Conservation (phyloP, 2,888 invertebrate species). For the Biston betularia region DNA sequence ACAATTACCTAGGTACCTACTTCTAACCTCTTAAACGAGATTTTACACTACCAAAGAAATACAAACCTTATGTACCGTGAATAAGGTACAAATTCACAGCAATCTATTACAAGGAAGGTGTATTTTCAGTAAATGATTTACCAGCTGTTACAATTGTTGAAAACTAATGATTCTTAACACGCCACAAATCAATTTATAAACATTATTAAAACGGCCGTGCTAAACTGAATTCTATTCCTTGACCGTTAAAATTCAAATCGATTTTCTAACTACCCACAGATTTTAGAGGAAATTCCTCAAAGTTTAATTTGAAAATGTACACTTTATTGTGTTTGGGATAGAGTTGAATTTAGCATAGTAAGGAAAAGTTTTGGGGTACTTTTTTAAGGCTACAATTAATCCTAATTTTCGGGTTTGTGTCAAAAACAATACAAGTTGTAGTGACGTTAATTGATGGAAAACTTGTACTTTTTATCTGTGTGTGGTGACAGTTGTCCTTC, state of each 20-base stretch:
- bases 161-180: constrained; percentile 63
- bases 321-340: neutral
- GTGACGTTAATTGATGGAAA: constrained; percentile 41
- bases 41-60: neutral
- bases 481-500: constrained; percentile 7
- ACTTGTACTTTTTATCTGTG: constrained; percentile 35
- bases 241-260: constrained; percentile 1
- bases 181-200: constrained; percentile 66
- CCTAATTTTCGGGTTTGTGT: constrained; percentile 50
- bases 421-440: constrained; percentile 44
- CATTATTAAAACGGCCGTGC: neutral
- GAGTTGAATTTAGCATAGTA: constrained; percentile 24
- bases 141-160: constrained; percentile 40
- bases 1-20: constrained; percentile 2
- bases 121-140: constrained; percentile 36
- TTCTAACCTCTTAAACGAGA: constrained; percentile 4
- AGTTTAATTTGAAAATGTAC: constrained; percentile 3
- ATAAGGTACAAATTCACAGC: constrained; percentile 18
- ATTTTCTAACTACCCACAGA: neutral
- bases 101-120: neutral
- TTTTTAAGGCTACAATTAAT: constrained; percentile 45
- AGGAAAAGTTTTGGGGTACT: constrained; percentile 20
- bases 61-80: neutral
- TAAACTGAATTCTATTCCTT: constrained; percentile 6
- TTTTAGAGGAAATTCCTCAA: neutral